Evolutionary conservation across 2,888 invertebrate species (phyloP).

Genomic region (Pyrocoelia pectoralis): DNA sequence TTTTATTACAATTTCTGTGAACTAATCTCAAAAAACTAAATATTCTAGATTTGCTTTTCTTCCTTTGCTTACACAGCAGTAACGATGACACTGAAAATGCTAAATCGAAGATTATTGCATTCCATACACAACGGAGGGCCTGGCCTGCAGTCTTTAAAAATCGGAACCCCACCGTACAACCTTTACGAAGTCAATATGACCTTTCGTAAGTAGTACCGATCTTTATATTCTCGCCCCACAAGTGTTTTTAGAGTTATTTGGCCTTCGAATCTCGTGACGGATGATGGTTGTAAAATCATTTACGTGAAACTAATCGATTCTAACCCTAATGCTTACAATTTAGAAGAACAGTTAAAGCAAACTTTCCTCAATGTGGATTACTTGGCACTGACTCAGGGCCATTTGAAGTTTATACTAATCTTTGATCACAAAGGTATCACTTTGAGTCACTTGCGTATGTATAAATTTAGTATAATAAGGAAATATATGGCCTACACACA

Average conservation of each 20-base stretch:
- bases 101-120: constrained; percentile 12
- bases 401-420: constrained; percentile 14
- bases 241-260: constrained; percentile 7
- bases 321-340: constrained; percentile 6
- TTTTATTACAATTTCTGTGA: neutral
- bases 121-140: neutral
- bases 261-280: neutral
- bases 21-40: neutral
- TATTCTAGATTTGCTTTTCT: constrained; percentile 20
- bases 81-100: constrained; percentile 17
- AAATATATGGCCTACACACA: constrained; percentile 18
- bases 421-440: constrained; percentile 14
- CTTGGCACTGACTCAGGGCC: neutral
- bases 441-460: constrained; percentile 19
- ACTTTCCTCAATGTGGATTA: constrained; percentile 3
- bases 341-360: constrained; percentile 9
- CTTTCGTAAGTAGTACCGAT: constrained; percentile 14
- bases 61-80: constrained; percentile 19
- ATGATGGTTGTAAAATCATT: constrained; percentile 13
- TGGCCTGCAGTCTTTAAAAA: constrained; percentile 22
- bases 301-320: constrained; percentile 8
- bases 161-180: constrained; percentile 10
- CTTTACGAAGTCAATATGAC: constrained; percentile 3
- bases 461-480: neutral
- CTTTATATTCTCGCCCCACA: neutral